Conservation (phyloP, 2,113 vertebrate genomes). For the crab-eating macaque (Macaca fascicularis) region DNA sequence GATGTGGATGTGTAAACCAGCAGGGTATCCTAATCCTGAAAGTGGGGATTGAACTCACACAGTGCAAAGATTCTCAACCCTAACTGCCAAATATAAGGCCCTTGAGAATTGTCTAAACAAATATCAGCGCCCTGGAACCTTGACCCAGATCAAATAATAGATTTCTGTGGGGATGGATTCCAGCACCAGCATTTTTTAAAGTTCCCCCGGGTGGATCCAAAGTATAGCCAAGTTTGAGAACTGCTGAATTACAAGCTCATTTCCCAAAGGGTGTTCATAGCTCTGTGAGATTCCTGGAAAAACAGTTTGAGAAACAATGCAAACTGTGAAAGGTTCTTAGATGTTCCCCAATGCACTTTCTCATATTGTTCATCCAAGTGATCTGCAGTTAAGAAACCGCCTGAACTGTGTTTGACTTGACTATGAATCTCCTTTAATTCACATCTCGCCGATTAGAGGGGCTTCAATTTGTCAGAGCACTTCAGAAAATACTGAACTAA, state of each 20-base stretch:
- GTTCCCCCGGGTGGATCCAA: accelerated
- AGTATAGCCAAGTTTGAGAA: not conserved
- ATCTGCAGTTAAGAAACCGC: not conserved
- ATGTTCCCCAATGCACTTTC: not conserved
- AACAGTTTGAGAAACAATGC: not conserved
- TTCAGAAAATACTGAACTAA: not conserved
- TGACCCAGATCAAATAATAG: not conserved
- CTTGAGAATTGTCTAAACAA: not conserved
- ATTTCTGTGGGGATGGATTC: not conserved
- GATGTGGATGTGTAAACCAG: not conserved
- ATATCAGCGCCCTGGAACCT: not conserved
- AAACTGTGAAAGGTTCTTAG: not conserved
- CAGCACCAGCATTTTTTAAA: not conserved
- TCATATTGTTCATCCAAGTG: not conserved
- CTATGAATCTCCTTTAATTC: constrained; percentile 1
- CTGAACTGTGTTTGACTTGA: not conserved
- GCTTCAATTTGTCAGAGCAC: not conserved
- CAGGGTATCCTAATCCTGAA: not conserved
- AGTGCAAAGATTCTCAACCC: not conserved
- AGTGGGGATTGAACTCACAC: not conserved
- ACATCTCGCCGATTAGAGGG: not conserved
- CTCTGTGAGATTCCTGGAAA: not conserved
- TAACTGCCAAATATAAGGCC: not conserved
- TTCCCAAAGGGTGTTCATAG: not conserved
- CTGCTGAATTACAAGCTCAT: not conserved